Evolutionary conservation across 2,797 vertebrate species (phyloP), one percentile per base, ranked within the genome.

Genomic region (Tiaroga cobitis): DNA sequence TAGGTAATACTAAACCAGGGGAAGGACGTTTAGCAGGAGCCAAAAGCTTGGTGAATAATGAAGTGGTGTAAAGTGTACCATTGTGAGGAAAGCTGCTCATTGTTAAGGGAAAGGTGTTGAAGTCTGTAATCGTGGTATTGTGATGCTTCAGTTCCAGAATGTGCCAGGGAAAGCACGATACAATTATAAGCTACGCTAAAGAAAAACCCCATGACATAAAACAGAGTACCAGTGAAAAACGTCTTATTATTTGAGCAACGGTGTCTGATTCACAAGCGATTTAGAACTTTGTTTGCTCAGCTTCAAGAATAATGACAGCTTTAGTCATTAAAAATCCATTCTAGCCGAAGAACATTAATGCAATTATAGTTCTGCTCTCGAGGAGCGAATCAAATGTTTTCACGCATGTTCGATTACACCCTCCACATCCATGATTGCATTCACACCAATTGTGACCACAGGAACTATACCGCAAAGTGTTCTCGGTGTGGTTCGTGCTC

Each of bases 1-100:
- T 87, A 88, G 82, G 87, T 86, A 90, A 88, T 54, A 70, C 43
- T 80, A 88, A 90, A 86, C 86, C 83, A 86, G 81, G 19, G 73
- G 75, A 84, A 43, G 75, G 82, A 81, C 34, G 78, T 80, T 90
- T 72, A 80, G 87, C 82, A 81, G 56, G 77, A 88, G 80, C 78
- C 79, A 65, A 85, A 83, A 72, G 68, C 85, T 63, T 32, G 73
- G 87, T 86, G 86, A 90, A 90, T 87, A 88, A 88, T 88, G 83
- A 79, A 80, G 61, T 81, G 75, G 65, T 84, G 68, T 84, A 86
- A 88, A 89, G 79, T 86, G 72, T 85, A 78, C 46, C 49, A 87
- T 83, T 88, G 87, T 89, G 70, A 73, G 69, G 81, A 77, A 88
- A 85, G 85, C 84, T 85, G 80, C 87, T 85, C 84, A 86, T 88